A percentile compares a stretch with the other conserved stretches of the same genome.
These are phyloP conservation scores for Smittia sp. DNA, from an alignment of 2,888 invertebrate species.

Conservation along the genomic window DNA sequence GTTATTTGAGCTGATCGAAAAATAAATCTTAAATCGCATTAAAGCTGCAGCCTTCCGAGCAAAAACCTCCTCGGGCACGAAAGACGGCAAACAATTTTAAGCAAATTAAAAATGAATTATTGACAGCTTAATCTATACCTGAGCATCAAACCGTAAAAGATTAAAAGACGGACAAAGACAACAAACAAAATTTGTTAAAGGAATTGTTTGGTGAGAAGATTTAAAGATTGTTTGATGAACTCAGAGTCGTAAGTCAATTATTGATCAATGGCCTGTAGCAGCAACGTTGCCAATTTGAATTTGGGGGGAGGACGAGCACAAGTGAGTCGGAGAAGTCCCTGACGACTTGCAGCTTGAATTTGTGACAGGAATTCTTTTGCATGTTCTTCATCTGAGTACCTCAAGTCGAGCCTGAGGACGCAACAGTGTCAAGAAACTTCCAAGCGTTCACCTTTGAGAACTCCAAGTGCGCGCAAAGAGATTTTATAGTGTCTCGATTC, in stretches of 20 bases:
- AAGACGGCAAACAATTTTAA: conserved; percentile 21
- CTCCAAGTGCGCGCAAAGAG: neutral
- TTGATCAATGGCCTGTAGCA: conserved; percentile 2
- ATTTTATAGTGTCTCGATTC: neutral
- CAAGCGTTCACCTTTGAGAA: neutral
- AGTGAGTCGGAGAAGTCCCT: too few species aligned
- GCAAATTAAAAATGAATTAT: conserved; percentile 33
- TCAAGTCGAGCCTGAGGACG: too few species aligned
- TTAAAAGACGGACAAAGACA: conserved; percentile 16
- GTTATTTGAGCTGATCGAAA: neutral
- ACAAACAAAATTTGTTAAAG: conserved; percentile 19
- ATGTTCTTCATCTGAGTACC: too few species aligned
- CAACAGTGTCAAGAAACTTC: neutral
- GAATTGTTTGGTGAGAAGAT: conserved; percentile 17
- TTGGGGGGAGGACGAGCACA: too few species aligned
- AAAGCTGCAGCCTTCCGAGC: neutral
- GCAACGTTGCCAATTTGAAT: too few species aligned
- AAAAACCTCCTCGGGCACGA: neutral
- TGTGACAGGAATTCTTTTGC: too few species aligned
- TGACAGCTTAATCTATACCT: conserved; percentile 14
- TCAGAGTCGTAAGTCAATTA: conserved; percentile 12
- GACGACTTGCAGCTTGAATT: too few species aligned
- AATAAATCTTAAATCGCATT: conserved; percentile 6
- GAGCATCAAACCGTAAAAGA: conserved; percentile 11
- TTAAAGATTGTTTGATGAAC: conserved; percentile 18